Percentiles rank a stretch among this genome's conserved stretches.
Evolutionary conservation across 1,140 invertebrate genomes (phyloP).

Genomic region (Drosophila bifasciata): DNA sequence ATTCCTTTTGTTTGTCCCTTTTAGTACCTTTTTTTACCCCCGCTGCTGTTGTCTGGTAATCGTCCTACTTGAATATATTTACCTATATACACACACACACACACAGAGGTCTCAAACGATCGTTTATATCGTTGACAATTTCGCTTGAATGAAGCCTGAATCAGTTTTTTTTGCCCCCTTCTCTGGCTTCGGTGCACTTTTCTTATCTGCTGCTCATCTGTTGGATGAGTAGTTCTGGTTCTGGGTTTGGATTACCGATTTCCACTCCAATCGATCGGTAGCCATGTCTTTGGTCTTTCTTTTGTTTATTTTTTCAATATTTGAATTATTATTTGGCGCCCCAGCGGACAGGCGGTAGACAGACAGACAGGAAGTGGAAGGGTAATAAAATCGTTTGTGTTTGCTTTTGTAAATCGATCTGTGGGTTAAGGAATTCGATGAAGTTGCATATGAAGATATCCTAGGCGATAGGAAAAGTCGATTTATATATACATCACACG

Average conservation of each 20-base stretch:
- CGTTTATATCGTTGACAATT: constrained; percentile 64
- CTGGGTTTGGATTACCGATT: constrained; percentile 58
- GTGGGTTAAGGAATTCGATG: constrained; percentile 1
- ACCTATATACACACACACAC: constrained; percentile 17
- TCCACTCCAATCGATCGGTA: constrained; percentile 59
- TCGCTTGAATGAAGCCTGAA: constrained; percentile 65
- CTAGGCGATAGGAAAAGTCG: neutral
- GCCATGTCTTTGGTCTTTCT: constrained; percentile 46
- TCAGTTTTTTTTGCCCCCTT: constrained; percentile 41
- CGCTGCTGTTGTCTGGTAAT: constrained; percentile 18
- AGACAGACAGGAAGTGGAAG: constrained; percentile 57
- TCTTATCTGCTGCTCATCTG: constrained; percentile 43
- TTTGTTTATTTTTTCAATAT: constrained; percentile 69
- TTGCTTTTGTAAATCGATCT: constrained; percentile 2
- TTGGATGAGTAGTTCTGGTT: constrained; percentile 60
- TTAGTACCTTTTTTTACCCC: constrained; percentile 24
- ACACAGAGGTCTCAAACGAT: constrained; percentile 2
- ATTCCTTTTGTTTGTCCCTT: constrained; percentile 74
- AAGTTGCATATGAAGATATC: constrained; percentile 18
- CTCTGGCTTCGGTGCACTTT: constrained; percentile 6
- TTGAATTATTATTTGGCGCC: constrained; percentile 70
- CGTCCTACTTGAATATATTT: constrained; percentile 53
- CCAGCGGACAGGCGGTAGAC: neutral
- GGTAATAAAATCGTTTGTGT: constrained; percentile 43
- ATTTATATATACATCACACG: constrained; percentile 55